A percentile compares a stretch with the other conserved stretches of the same genome.
Conservation (phyloP, 2,113 vertebrate genomes). For the Takifugu flavidus region DNA sequence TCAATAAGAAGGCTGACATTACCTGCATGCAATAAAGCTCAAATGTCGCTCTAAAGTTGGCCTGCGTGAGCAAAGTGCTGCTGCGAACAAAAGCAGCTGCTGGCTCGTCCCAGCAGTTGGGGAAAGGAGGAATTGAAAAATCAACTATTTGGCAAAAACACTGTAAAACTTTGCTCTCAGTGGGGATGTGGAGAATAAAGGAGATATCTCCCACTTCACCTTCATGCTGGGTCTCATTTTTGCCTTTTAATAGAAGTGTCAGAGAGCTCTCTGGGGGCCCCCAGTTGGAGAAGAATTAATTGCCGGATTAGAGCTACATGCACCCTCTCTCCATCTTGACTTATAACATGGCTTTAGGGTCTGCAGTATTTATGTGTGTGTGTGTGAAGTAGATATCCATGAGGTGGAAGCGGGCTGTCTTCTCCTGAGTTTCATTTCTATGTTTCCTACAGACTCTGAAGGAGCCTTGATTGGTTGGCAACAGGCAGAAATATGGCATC, state of each 20-base stretch:
- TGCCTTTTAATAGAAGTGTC: conserved; percentile 67
- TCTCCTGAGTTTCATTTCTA: too few relatives aligned
- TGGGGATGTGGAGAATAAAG: conserved; percentile 31
- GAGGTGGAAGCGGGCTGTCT: too few relatives aligned
- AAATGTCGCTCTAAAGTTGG: too few relatives aligned
- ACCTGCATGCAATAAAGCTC: too few relatives aligned
- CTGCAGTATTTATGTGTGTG: conserved; percentile 14
- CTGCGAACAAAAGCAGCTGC: background rate
- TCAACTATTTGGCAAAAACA: conserved; percentile 27
- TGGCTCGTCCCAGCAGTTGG: background rate
- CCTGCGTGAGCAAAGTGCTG: too few relatives aligned
- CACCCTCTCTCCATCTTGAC: conserved; percentile 49
- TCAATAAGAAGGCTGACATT: too few relatives aligned
- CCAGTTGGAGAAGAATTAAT: conserved; percentile 64
- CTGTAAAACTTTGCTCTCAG: conserved; percentile 39
- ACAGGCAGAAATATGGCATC: too few relatives aligned
- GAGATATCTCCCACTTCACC: conserved; percentile 51
- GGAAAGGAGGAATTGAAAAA: conserved; percentile 6
- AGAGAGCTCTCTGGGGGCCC: conserved; percentile 56
- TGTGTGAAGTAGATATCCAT: too few relatives aligned
- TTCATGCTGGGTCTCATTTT: conserved; percentile 65
- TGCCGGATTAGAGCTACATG: conserved; percentile 65
- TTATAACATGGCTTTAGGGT: conserved; percentile 57
- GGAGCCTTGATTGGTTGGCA: too few relatives aligned
- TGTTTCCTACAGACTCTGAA: too few relatives aligned